phyloP scores from a whole-genome alignment of 1,140 invertebrate genomes.

The Atta cephalotes region DNA sequence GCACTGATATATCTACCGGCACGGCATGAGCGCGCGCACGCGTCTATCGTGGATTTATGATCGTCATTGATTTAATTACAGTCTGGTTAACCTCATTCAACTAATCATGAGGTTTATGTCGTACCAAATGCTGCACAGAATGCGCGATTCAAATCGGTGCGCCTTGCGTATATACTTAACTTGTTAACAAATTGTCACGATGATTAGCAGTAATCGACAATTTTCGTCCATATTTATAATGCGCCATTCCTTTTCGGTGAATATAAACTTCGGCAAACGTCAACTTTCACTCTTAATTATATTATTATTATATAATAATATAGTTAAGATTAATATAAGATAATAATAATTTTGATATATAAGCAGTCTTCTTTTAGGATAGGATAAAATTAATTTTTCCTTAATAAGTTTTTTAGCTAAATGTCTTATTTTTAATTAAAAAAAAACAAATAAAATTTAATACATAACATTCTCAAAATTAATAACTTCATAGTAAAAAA shows the following conservation, averaged over 20 bases:
- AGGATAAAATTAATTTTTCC: background rate
- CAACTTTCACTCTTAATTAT: background rate
- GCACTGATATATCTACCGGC: background rate
- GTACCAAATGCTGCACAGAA: background rate
- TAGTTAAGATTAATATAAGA: background rate
- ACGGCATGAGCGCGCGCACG: background rate
- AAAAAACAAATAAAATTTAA: too few species aligned
- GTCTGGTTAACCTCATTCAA: constrained; percentile 63
- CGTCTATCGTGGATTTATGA: constrained; percentile 39
- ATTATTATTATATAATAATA: background rate
- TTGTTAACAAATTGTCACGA: background rate
- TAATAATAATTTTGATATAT: background rate
- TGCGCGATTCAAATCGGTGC: constrained; percentile 32
- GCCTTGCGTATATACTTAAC: constrained; percentile 45
- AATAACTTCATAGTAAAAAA: too few species aligned
- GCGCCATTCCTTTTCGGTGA: background rate
- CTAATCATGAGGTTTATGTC: constrained; percentile 51
- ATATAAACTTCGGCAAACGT: background rate
- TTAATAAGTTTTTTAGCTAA: background rate
- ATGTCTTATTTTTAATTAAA: background rate
- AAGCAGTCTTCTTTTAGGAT: background rate
- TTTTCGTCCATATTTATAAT: background rate
- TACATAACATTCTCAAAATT: too few species aligned
- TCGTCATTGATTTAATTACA: constrained; percentile 63
- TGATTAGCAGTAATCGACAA: constrained; percentile 20